Conservation (phyloP, 2,797 vertebrate species). For the Acanthornis magna region DNA sequence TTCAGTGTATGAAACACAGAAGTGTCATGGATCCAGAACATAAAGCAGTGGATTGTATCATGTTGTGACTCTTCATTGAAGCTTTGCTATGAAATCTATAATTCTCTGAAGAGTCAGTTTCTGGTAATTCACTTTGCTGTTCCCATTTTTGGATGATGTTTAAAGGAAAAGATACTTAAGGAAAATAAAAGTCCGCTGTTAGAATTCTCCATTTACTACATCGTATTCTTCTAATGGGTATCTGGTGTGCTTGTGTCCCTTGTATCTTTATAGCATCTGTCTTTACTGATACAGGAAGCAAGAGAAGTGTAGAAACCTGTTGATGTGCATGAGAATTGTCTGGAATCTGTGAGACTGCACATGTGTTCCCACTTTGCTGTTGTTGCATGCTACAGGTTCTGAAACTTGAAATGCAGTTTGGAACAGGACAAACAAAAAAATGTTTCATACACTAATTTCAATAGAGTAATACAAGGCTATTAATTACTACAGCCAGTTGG, state of each 20-base stretch:
- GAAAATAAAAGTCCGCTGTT: not conserved
- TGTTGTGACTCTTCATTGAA: not conserved
- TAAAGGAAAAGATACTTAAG: not conserved
- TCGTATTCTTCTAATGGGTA: not conserved
- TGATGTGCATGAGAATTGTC: not conserved
- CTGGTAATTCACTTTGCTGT: not conserved
- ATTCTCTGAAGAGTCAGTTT: not conserved
- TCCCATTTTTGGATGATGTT: fast-evolving
- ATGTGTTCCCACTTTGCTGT: fast-evolving
- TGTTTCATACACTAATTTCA: fast-evolving
- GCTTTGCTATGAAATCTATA: not conserved
- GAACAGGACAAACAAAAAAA: not conserved
- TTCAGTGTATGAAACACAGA: not conserved
- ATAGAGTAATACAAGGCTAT: not conserved
- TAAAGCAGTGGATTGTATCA: not conserved
- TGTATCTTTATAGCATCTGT: not conserved
- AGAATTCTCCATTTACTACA: not conserved
- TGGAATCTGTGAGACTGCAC: not conserved
- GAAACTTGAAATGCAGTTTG: not conserved
- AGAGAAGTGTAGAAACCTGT: not conserved
- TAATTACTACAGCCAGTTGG: not conserved
- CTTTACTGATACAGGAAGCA: not conserved
- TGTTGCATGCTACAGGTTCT: not conserved
- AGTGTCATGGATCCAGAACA: not conserved
- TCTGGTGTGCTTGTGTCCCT: fast-evolving